Percentiles rank a stretch among this genome's conserved stretches.
Conservation (phyloP, 92 coral and sea anemone species). For the Palythoa grandis region DNA sequence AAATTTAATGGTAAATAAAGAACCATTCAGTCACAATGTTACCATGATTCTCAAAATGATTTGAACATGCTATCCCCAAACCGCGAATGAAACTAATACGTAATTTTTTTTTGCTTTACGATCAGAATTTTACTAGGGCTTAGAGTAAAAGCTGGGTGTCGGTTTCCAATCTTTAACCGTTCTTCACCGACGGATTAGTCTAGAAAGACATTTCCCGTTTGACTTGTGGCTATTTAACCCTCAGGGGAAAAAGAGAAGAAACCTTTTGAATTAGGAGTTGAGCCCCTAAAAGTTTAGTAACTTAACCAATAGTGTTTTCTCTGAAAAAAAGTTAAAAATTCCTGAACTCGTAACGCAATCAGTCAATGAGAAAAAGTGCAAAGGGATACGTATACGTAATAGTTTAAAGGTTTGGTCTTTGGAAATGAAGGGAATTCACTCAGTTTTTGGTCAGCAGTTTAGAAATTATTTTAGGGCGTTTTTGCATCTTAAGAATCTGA, state of each 20-base stretch:
- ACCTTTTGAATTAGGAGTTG: background rate
- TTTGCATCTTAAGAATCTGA: too few species aligned
- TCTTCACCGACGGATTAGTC: constrained; percentile 20
- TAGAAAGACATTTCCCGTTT: constrained; percentile 30
- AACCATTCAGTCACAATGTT: background rate
- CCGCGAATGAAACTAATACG: background rate
- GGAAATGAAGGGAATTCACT: too few species aligned
- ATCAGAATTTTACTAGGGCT: background rate
- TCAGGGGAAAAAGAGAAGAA: background rate
- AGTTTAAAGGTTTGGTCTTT: too few species aligned
- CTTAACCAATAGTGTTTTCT: too few species aligned
- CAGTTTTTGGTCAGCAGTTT: too few species aligned
- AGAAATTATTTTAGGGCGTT: too few species aligned
- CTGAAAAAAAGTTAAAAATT: too few species aligned
- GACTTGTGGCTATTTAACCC: constrained; percentile 19
- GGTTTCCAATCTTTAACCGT: constrained; percentile 20
- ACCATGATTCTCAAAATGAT: too few species aligned
- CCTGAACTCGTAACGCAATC: too few species aligned
- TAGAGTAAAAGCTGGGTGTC: background rate
- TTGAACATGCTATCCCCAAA: background rate
- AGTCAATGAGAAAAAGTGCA: too few species aligned
- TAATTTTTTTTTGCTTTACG: background rate
- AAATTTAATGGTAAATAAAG: background rate
- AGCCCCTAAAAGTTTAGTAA: too few species aligned
- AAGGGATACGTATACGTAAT: too few species aligned